Evolutionary conservation across 2,888 invertebrate genomes (phyloP), one percentile per base, ranked within the genome.

Genomic region (Noctua pronuba): DNA sequence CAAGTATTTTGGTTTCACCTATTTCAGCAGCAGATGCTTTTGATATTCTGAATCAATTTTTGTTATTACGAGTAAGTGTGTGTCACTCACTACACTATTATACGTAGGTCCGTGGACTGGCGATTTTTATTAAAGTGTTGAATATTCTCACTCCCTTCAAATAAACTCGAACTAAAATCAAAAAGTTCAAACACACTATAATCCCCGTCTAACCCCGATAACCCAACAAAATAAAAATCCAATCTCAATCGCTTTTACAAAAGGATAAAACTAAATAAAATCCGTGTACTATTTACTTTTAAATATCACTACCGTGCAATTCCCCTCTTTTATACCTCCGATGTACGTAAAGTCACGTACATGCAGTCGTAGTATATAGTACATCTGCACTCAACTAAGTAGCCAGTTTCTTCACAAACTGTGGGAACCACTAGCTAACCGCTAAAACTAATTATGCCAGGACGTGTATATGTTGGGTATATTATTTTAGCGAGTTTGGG

Each of bases 321-420:
- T 80, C 79, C 44, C 67, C 72, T 24, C 73, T 70, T 74, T 85
- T 88, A 85, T 80, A 75, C 87, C 76, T 60, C 28, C 46, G 41
- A 71, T 77, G 64, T 77, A 76, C 66, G 80, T 64, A 62, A 78
- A 83, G 83, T 87, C 87, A 88, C 88, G 87, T 88, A 79, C 75
- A 87, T 88, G 77, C 73, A n/a, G n/a, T 55, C 28, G 65, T 35
- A 46, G 49, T 58, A 80, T 70, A 75, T 35, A 86, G 68, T 67
- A 44, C 65, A 55, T 46, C 55, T 41, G 66, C 62, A 77, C 72
- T 78, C 69, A 31, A 74, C 60, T 55, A 52, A 78, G 46, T 67
- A 60, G 49, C 68, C 52, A 68, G 69, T 75, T 83, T 73, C 74
- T 86, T 75, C 72, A 75, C 79, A 79, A 78, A 88, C 77, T 87